Conservation (phyloP, 2,797 vertebrate species). For the Sebastes aleutianus region DNA sequence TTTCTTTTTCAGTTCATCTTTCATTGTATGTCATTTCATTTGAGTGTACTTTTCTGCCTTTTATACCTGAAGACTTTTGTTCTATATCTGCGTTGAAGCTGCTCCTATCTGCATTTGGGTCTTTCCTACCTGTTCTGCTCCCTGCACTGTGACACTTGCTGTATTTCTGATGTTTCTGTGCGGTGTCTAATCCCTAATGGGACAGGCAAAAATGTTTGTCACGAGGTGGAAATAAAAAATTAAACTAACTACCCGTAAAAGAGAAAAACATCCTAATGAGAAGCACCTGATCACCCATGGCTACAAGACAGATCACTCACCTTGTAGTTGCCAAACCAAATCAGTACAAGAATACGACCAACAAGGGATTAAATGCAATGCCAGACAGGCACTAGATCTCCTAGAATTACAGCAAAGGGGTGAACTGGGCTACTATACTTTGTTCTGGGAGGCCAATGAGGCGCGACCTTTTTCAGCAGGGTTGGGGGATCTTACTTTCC, state of each 20-base stretch:
- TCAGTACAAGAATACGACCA: not conserved
- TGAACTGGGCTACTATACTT: constrained; percentile 25
- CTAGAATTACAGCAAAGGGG: constrained; percentile 27
- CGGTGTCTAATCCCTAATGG: not conserved
- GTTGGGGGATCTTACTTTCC: not conserved
- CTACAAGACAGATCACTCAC: not conserved
- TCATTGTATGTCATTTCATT: too few relatives aligned
- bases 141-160: not conserved
- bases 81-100: too few relatives aligned
- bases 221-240: not conserved
- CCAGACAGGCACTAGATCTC: constrained; percentile 26
- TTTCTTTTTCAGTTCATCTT: too few relatives aligned
- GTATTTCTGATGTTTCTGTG: not conserved
- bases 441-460: constrained; percentile 32
- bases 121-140: too few relatives aligned
- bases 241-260: not conserved
- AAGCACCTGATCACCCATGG: not conserved
- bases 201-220: not conserved
- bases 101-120: too few relatives aligned
- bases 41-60: too few relatives aligned
- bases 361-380: constrained; percentile 11
- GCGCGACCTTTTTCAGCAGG: constrained; percentile 20
- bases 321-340: constrained; percentile 6
- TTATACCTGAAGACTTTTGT: too few relatives aligned
- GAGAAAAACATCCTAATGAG: not conserved